Evolutionary conservation across 2,888 invertebrate species (phyloP), one percentile per base, ranked within the genome.

Genomic region (Gonocerus acuteangulatus): DNA sequence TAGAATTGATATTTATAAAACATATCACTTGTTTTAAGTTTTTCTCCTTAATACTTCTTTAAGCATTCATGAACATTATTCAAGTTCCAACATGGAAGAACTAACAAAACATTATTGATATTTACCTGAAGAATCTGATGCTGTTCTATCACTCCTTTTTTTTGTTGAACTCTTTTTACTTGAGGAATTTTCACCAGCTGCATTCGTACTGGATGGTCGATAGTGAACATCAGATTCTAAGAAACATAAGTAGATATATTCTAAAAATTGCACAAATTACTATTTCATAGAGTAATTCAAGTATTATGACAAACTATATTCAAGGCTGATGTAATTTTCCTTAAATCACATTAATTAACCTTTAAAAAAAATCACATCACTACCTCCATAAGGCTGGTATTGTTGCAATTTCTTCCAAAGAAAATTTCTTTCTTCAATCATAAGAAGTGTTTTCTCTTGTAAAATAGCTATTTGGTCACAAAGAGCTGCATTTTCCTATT

Each of bases 391-490:
- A 19, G 75, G 75, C 69, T 85, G 84, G 73, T 82, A 81, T 70
- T 85, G 84, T 69, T 86, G 79, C 18, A 92, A 74, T 73, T 89
- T 89, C 66, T 84, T 82, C 23, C 91, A 76, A 45, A 94, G 75
- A 74, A 85, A 90, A 67, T 88, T 82, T 64, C 92, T 79, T 73
- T 94, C 92, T 72, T 92, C 90, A 71, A 88, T 87, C 0, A 87
- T 84, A 57, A 86, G 80, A 22, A 85, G 74, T 51, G 90, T 82
- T 72, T 87, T 87, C 70, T 89, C 86, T 75, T 94, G 92, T 65
- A 87, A 82, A 73, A 85, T 82, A 1, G 88, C 84, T 15, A 92
- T 86, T 78, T 93, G 90, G 77, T 94, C 94, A 74, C 92, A 91
- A 2, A 93, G 73, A 3, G 88, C 87, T 57, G 88, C 85, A 77